Evolutionary conservation across 2,113 vertebrate species (phyloP).

Genomic region (Callorhinus ursinus): DNA sequence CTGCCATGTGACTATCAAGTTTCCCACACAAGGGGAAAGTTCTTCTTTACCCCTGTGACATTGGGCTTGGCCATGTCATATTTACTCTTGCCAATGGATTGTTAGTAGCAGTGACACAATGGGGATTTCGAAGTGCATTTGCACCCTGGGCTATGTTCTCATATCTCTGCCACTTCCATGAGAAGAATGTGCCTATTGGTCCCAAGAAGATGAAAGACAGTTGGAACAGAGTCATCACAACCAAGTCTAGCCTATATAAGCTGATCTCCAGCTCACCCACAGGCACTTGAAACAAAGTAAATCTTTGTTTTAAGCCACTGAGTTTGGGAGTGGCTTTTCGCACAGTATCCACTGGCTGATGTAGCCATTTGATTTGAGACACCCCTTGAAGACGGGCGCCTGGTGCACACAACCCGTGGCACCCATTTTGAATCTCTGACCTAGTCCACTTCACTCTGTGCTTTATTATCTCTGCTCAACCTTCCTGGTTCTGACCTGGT

Average conservation of each 20-base stretch:
- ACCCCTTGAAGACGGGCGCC: background rate
- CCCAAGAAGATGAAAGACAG: background rate
- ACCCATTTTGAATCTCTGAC: background rate
- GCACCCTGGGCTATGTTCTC: background rate
- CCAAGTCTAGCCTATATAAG: background rate
- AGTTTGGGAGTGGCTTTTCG: background rate
- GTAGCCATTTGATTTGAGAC: accelerated
- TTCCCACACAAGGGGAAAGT: background rate
- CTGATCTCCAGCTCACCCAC: background rate
- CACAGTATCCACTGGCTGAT: accelerated
- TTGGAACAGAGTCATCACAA: background rate
- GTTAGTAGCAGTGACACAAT: background rate
- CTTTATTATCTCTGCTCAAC: background rate
- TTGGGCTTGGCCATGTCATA: background rate
- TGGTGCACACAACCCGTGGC: accelerated
- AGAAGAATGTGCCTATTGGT: background rate
- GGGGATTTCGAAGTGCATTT: background rate
- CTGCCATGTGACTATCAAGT: background rate
- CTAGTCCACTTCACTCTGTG: background rate
- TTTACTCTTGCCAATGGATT: background rate
- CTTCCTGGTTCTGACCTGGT: background rate
- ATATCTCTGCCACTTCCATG: background rate
- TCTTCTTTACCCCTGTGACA: background rate
- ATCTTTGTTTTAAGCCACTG: background rate
- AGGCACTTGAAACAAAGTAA: background rate